phyloP scores from a whole-genome alignment of 2,797 vertebrate species.

The Eupleurogrammus muticus region DNA sequence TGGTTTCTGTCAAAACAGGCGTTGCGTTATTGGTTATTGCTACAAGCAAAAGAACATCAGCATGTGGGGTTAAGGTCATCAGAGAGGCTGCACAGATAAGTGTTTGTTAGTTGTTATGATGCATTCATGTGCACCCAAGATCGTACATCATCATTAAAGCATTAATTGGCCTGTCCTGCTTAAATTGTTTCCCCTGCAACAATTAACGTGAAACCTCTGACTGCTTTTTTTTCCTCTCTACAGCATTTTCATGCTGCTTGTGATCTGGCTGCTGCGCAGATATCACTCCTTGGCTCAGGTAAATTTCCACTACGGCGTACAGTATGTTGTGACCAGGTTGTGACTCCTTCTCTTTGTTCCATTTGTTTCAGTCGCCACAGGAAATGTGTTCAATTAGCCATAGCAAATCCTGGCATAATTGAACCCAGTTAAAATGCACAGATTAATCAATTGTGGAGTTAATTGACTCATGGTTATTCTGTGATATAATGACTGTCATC shows the following conservation, averaged over 20 bases:
- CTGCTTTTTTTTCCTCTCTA: conserved; percentile 37
- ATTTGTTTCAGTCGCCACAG: conserved; percentile 58
- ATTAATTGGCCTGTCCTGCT: conserved; percentile 20
- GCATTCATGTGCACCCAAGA: conserved; percentile 6
- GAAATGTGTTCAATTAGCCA: conserved; percentile 74
- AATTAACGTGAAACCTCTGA: conserved; percentile 8
- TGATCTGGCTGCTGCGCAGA: conserved; percentile 89
- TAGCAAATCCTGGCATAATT: conserved; percentile 69
- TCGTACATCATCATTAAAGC: conserved; percentile 3
- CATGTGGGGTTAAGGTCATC: conserved; percentile 11
- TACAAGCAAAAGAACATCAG: conserved; percentile 9
- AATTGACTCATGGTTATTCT: conserved; percentile 68
- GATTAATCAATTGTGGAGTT: conserved; percentile 69
- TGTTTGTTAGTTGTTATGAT: conserved; percentile 16
- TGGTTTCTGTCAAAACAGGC: conserved; percentile 25
- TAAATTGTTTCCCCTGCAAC: conserved; percentile 18
- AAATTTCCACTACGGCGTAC: conserved; percentile 45
- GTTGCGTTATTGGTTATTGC: conserved; percentile 2
- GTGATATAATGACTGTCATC: conserved; percentile 57
- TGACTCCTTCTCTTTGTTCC: not conserved
- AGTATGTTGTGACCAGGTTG: conserved; percentile 12
- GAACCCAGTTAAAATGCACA: conserved; percentile 73
- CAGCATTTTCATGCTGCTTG: conserved; percentile 89
- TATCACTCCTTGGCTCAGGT: conserved; percentile 91
- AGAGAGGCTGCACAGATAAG: conserved; percentile 13